Conservation (phyloP, 2,888 invertebrate genomes). For the Baccha elongata region DNA sequence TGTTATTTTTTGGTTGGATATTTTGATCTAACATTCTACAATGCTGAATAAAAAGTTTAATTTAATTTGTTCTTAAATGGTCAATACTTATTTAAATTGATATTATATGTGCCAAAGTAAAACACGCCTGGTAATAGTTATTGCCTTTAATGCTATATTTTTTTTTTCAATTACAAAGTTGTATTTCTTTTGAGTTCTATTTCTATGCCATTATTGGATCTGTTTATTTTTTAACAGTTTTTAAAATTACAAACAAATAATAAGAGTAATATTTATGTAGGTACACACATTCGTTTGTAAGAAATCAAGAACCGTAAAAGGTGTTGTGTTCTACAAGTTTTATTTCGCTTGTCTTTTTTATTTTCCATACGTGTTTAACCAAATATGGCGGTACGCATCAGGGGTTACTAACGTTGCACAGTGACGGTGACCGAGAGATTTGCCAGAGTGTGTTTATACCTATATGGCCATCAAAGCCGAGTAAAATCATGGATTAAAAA, state of each 20-base stretch:
- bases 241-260: conserved; percentile 5
- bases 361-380: conserved; percentile 24
- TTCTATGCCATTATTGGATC: neutral
- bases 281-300: conserved; percentile 30
- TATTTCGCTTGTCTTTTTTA: conserved; percentile 6
- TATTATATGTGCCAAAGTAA: no score
- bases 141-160: neutral
- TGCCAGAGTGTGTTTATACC: neutral
- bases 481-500: conserved; percentile 10
- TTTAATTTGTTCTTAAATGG: no score
- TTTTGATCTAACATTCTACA: no score
- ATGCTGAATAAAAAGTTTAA: no score
- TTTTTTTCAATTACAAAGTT: neutral
- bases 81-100: no score
- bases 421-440: conserved; percentile 5
- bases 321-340: conserved; percentile 46
- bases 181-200: neutral
- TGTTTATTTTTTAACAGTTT: neutral
- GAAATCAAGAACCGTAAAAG: conserved; percentile 67
- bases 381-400: conserved; percentile 60
- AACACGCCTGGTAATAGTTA: no score
- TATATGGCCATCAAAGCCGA: conserved; percentile 24
- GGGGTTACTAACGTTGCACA: conserved; percentile 55
- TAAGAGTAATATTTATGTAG: neutral
- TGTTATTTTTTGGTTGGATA: no score